Percentiles rank a stretch among this genome's conserved stretches.
phyloP scores from a whole-genome alignment of 2,113 vertebrate species.

The Macrotus californicus region DNA sequence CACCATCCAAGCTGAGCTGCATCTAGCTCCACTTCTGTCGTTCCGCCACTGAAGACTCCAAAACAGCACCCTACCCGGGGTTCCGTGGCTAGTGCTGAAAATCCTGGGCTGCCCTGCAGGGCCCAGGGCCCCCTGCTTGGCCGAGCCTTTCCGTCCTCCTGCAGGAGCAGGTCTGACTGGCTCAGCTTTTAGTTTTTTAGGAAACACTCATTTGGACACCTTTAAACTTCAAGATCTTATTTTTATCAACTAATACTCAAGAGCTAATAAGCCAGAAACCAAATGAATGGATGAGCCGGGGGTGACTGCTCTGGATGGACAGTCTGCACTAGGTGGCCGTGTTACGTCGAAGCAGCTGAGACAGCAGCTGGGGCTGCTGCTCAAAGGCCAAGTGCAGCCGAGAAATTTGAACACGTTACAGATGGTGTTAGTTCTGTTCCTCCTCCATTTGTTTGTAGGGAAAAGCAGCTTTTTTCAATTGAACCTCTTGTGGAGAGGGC shows the following conservation, averaged over 20 bases:
- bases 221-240: neutral
- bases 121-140: neutral
- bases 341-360: neutral
- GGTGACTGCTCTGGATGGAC: neutral
- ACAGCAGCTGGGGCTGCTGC: neutral
- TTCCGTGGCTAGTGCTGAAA: neutral
- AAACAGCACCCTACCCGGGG: neutral
- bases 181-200: neutral
- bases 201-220: neutral
- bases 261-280: neutral
- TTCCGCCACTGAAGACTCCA: neutral
- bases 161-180: neutral
- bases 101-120: neutral
- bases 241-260: neutral
- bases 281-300: neutral
- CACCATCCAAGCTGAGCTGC: neutral
- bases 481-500: neutral
- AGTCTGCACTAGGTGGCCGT: neutral
- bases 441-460: neutral
- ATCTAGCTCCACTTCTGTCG: neutral
- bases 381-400: fast-evolving
- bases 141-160: neutral
- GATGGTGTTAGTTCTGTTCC: neutral
- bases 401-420: fast-evolving
- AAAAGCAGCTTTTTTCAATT: neutral